Evolutionary conservation across 2,113 vertebrate species (phyloP), one percentile per base, ranked within the genome.

Genomic region (Alligator mississippiensis): DNA sequence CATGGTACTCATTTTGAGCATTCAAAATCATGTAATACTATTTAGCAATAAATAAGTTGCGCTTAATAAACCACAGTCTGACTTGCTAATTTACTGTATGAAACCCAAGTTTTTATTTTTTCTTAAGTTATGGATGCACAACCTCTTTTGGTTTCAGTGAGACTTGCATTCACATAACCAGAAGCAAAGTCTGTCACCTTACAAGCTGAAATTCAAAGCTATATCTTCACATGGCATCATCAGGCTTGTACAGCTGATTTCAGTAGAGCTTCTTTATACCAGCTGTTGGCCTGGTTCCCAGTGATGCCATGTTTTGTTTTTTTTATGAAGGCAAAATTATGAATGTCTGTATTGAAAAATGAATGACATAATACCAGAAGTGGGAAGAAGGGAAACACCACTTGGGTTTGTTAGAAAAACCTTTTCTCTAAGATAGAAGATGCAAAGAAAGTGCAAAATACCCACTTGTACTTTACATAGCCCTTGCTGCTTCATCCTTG

Each of bases 1-100:
- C 61, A 1, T 66, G 4, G 5, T 80, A 79, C 93, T 86, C 70
- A 77, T 22, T 68, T 58, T 84, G 68, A 83, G 84, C n/a, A 8
- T 5, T 76, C 75, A 28, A 80, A 83, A 63, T 19, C 54, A 77
- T 87, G 63, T 17, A 27, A 4, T 60, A 83, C 61, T 83, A 87
- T 92, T 93, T 81, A 57, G 63, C 61, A 90, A 78, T 57, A 62
- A 90, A 74, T 34, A 47, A 79, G 75, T n/a, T 63, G 55, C 24
- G 84, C 74, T 88, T 60, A 75, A 85, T 81, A 91, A 64, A 58
- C 78, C 83, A 21, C 54, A 27, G 28, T 27, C 83, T 22, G 0
- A 47, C 79, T 54, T 62, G 34, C 21, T 57, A 1, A 0, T 27
- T 80, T 74, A 24, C 76, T 27, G 38, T 2, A 6, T 28, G 68